A percentile compares a stretch with the other conserved stretches of the same genome.
These are phyloP conservation scores for Oryctes rhinoceros DNA, from an alignment of 1,140 invertebrate species.

Conservation along the genomic window DNA sequence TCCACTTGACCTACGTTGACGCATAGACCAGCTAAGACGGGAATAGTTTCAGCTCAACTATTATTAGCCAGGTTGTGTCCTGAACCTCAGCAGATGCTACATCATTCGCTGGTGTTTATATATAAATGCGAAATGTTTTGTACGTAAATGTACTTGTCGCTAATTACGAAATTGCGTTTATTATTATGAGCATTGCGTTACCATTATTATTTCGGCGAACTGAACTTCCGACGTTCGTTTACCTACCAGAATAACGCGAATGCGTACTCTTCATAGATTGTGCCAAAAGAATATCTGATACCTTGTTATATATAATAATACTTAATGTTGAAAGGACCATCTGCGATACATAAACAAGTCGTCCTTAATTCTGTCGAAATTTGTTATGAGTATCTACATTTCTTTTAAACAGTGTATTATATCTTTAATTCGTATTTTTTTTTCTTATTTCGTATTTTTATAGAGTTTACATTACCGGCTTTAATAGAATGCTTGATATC, in stretches of 20 bases:
- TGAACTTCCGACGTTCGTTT: background rate
- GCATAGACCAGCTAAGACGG: slow-evolving; percentile 40
- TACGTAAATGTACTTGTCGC: slow-evolving; percentile 6
- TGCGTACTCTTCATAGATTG: no score
- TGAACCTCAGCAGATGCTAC: slow-evolving; percentile 25
- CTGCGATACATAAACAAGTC: no score
- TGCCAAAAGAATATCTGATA: background rate
- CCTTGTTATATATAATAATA: background rate
- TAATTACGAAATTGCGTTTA: slow-evolving; percentile 11
- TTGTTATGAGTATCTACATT: no score
- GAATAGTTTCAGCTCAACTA: slow-evolving; percentile 45
- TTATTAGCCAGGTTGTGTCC: slow-evolving; percentile 41
- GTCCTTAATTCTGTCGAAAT: no score
- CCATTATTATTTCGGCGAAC: background rate
- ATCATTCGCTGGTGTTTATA: slow-evolving; percentile 33
- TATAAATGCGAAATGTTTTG: slow-evolving; percentile 26
- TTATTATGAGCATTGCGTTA: background rate
- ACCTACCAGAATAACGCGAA: background rate
- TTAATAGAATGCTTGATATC: no score
- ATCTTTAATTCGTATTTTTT: no score
- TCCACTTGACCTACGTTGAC: slow-evolving; percentile 43
- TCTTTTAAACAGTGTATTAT: no score
- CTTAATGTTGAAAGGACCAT: no score
- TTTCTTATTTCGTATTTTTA: no score
- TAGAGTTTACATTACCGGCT: no score